Base-by-base conservation (phyloP, 1,140 invertebrate species). In the Bicyclus anynana region DNA sequence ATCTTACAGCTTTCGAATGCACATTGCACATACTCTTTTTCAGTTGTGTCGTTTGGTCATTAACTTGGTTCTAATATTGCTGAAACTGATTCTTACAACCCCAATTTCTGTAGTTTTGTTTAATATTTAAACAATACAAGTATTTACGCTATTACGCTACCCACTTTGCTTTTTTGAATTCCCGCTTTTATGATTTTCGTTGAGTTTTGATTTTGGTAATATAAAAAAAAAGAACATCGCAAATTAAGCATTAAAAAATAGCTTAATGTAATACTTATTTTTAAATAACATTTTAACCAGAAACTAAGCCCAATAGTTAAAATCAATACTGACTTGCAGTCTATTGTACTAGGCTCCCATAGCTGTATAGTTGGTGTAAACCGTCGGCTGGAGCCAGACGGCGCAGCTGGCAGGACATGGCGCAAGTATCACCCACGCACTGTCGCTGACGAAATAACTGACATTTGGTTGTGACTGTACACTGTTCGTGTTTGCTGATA, bases 401-500 rank as follows among this genome's bases (percentile, higher is more conserved):
- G 37, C 52, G 51, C 63, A 65, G 63, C 54, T 65, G 63, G 37
- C 51, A 60, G 49, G 58, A 61, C 58, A 62, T 65, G 63, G 59
- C 59, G 59, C 59, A 65, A 65, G 50, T 33, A 18, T 29, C 50
- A 46, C 58, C 54, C 59, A 60, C 58, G 52, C 58, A 23, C n/a
- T 53, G 33, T 37, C 23, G 17, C 42, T 59, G 58, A 60, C 29
- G 58, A 60, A 60, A 60, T 60, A 60, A 48, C 7, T 44, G 26
- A 52, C 33, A 53, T 17, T 47, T 51, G 26, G 13, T 7, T 4
- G 3, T 5, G 13, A 14, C n/a, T 35, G n/a, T n/a, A n/a, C n/a
- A 35, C 13, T 16, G 5, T 16, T 14, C 37, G 17, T 40, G 13
- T 40, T 40, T 40, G 37, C 14, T 40, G 13, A 37, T 50, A 37